A percentile compares a stretch with the other conserved stretches of the same genome.
Evolutionary conservation across 2,113 vertebrate genomes (phyloP).

Genomic region (Larimichthys crocea): DNA sequence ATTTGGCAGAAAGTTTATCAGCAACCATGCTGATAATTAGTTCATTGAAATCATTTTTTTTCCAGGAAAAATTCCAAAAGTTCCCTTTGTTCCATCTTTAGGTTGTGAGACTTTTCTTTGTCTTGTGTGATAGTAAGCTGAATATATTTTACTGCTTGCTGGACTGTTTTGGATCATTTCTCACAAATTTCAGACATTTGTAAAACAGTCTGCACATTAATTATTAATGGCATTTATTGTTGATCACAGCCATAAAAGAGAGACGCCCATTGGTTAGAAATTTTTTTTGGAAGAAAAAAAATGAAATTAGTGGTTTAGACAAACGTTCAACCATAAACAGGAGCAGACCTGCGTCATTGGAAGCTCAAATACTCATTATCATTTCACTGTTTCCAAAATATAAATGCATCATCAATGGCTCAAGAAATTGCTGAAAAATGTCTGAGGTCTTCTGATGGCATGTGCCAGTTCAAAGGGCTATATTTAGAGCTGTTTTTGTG

Average conservation of each 20-base stretch:
- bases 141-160: neutral
- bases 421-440: conserved; percentile 20
- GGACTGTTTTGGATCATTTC: neutral
- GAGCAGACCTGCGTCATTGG: neutral
- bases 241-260: neutral
- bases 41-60: neutral
- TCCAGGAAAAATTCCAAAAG: neutral
- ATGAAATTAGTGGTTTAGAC: neutral
- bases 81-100: neutral
- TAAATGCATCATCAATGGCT: conserved; percentile 17
- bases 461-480: conserved; percentile 10
- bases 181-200: neutral
- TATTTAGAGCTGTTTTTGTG: conserved; percentile 41
- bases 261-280: neutral
- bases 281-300: neutral
- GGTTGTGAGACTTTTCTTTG: neutral
- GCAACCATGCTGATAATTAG: neutral
- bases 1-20: neutral
- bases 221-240: neutral
- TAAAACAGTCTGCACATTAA: neutral
- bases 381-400: conserved; percentile 37
- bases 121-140: neutral
- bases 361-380: neutral
- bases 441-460: conserved; percentile 21
- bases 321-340: conserved; percentile 4